These are phyloP conservation scores for Stictocephala bisonia DNA, from an alignment of 2,888 invertebrate species.

Conservation along the genomic window DNA sequence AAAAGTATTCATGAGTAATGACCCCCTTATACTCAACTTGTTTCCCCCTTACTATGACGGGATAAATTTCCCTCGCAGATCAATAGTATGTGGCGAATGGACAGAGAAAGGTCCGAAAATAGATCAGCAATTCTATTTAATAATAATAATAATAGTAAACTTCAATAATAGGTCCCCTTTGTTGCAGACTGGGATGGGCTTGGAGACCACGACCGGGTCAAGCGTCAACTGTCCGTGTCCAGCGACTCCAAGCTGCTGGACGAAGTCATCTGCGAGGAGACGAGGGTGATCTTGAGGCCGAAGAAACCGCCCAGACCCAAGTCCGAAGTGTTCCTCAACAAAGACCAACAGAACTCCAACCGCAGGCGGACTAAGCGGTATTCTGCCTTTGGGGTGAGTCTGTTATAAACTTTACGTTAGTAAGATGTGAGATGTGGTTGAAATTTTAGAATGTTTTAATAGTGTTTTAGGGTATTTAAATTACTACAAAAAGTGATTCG, in stretches of 20 bases:
- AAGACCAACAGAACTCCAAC: slow-evolving; percentile 68
- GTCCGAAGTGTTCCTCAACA: slow-evolving; percentile 93
- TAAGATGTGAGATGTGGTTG: background rate
- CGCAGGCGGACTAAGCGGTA: slow-evolving; percentile 89
- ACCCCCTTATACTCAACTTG: too few relatives aligned
- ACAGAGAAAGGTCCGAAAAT: too few relatives aligned
- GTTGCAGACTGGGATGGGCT: slow-evolving; percentile 73
- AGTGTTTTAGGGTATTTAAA: too few relatives aligned
- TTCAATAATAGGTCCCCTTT: too few relatives aligned
- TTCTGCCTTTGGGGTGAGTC: slow-evolving; percentile 96
- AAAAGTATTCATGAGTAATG: too few relatives aligned
- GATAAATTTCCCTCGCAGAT: too few relatives aligned
- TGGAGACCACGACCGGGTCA: slow-evolving; percentile 82
- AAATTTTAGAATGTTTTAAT: background rate
- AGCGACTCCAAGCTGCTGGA: slow-evolving; percentile 93
- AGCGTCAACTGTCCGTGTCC: slow-evolving; percentile 90
- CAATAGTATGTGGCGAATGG: too few relatives aligned
- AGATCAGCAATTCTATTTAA: too few relatives aligned
- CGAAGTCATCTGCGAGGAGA: slow-evolving; percentile 90
- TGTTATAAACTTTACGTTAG: too few relatives aligned
- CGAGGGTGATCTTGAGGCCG: slow-evolving; percentile 88
- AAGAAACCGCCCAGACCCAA: slow-evolving; percentile 95
- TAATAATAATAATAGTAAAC: too few relatives aligned
- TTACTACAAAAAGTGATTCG: too few relatives aligned
- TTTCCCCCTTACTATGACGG: too few relatives aligned